Base-by-base conservation (phyloP, 2,113 vertebrate genomes). In the Pygoscelis antarcticus region DNA sequence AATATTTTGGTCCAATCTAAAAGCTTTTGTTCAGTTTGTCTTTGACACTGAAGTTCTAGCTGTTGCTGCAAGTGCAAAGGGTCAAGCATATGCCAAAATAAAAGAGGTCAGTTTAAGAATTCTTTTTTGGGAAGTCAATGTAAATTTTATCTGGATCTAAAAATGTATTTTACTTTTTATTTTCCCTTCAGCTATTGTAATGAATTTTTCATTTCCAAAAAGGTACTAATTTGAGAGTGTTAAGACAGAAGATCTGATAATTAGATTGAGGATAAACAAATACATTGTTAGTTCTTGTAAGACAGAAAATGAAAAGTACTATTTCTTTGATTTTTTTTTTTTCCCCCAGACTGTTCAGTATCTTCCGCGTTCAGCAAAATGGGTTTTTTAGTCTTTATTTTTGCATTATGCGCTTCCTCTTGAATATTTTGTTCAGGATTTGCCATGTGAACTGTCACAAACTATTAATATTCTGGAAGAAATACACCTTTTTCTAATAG, bases 1-100 rank as follows among this genome's bases (percentile, higher is more conserved):
- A 82, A 98, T 98, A 89, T 99, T 99, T 98, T 99, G 99, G 99
- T 98, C 98, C 15, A 98, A 98, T 52, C 97, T 99, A 55, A 99
- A 98, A 97, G 98, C 98, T 74, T 99, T 99, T 74, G 96, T 99
- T 95, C 97, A 97, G 23, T 97, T 99, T 75, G 96, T 98, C 68
- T 99, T 99, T 98, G 97, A 99, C 90, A 87, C 79, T 23, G 87
- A 97, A 44, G 96, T 99, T 72, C 98, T 99, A 11, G 75, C 97
- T 85, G 94, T 98, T 78, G 97, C 98, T 38, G 97, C 98, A 29
- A 76, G 83, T 87, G 95, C 95, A 76, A 98, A 99, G 34, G 98
- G 98, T 16, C 93, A 89, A 69, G 96, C 98, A 1, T 98, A 97
- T 52, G 78, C 84, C 95, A 98, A 97, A 87, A 98, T 99, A 96